Evolutionary conservation across 2,797 vertebrate species (phyloP).

Genomic region (Oreochromis grahami): DNA sequence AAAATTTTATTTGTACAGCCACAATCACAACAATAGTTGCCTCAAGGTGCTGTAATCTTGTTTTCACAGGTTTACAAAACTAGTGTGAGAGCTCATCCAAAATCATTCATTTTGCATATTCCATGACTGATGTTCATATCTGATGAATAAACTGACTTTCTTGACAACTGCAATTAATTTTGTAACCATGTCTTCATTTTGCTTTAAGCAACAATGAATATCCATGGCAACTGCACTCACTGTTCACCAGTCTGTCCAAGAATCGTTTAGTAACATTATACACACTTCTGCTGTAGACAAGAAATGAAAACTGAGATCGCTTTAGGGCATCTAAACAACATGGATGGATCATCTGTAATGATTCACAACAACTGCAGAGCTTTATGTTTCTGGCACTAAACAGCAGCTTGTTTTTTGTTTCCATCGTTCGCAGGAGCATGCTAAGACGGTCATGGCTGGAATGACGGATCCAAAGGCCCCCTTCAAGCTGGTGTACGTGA

Average conservation of each 20-base stretch:
- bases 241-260: neutral
- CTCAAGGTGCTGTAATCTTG: neutral
- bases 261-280: neutral
- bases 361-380: neutral
- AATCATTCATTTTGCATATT: neutral
- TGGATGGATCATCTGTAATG: neutral
- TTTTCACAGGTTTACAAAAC: neutral
- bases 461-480: slow-evolving; percentile 78
- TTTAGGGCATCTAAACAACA: neutral
- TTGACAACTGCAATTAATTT: neutral
- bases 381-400: neutral
- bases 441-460: slow-evolving; percentile 84
- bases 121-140: neutral
- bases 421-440: slow-evolving; percentile 74
- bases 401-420: accelerated
- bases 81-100: neutral
- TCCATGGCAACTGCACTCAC: neutral
- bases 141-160: neutral
- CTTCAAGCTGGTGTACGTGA: slow-evolving; percentile 93
- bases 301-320: neutral
- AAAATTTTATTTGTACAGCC: neutral
- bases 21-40: neutral
- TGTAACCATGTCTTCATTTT: neutral
- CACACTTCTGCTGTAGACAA: neutral
- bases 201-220: neutral